These are phyloP conservation scores for Synchiropus splendidus DNA, from an alignment of 2,113 vertebrate species.

Conservation along the genomic window DNA sequence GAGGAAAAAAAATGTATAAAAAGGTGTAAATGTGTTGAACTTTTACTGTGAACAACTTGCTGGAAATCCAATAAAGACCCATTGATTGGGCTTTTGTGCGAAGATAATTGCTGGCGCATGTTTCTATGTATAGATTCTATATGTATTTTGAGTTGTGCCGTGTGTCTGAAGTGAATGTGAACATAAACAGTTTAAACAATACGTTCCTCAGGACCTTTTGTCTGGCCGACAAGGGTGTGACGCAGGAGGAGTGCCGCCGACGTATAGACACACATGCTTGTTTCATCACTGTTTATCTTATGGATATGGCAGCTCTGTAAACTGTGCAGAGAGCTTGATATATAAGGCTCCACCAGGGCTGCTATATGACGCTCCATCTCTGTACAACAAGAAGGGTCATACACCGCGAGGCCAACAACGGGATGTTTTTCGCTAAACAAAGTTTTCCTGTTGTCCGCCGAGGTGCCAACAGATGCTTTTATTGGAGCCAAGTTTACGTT, in stretches of 20 bases:
- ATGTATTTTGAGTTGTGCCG: too few species aligned
- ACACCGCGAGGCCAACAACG: constrained; percentile 40
- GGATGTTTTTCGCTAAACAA: constrained; percentile 65
- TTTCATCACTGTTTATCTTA: constrained; percentile 40
- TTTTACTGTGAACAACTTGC: constrained; percentile 57
- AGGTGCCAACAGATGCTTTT: constrained; percentile 72
- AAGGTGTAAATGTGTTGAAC: constrained; percentile 41
- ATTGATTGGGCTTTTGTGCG: constrained; percentile 70
- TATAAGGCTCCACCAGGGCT: constrained; percentile 25
- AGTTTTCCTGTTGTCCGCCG: constrained; percentile 67
- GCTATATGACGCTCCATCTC: constrained; percentile 12
- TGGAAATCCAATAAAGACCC: constrained; percentile 60
- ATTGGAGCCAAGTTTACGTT: constrained; percentile 71
- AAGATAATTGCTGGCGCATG: too few species aligned
- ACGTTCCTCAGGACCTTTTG: constrained; percentile 17
- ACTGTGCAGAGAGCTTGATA: constrained; percentile 20
- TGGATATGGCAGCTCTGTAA: constrained; percentile 33
- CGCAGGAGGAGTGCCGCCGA: constrained; percentile 14
- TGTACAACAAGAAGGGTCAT: constrained; percentile 27
- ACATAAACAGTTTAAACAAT: constrained; percentile 30
- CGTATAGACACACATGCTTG: constrained; percentile 13
- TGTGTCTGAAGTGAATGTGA: too few species aligned
- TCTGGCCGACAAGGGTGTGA: constrained; percentile 21
- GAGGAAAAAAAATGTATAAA: constrained; percentile 26
- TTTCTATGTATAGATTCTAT: too few species aligned